Percentiles rank a stretch among this genome's conserved stretches.
These are phyloP conservation scores for Gnatocerus cornutus DNA, from an alignment of 2,888 invertebrate species.

Conservation along the genomic window DNA sequence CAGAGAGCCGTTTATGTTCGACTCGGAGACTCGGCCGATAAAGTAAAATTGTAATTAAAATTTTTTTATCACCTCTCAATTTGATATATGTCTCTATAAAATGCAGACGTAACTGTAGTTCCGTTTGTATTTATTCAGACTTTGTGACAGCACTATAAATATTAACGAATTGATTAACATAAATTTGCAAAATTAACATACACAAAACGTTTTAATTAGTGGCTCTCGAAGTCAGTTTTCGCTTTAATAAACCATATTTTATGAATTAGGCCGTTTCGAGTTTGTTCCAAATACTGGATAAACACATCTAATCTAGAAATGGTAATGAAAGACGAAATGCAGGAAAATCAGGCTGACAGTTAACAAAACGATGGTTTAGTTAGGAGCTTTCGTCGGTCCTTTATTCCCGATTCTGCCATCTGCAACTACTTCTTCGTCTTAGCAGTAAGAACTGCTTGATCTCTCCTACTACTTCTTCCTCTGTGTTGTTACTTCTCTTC, in stretches of 20 bases:
- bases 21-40: slow-evolving; percentile 31
- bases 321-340: too few relatives aligned
- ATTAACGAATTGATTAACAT: slow-evolving; percentile 33
- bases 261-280: background rate
- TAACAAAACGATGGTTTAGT: too few relatives aligned
- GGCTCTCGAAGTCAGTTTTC: background rate
- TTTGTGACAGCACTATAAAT: slow-evolving; percentile 34
- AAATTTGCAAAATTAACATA: slow-evolving; percentile 30
- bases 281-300: background rate
- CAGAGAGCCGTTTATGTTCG: slow-evolving; percentile 36
- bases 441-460: too few relatives aligned
- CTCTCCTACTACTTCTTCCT: too few relatives aligned
- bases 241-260: slow-evolving; percentile 7
- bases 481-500: too few relatives aligned
- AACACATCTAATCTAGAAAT: background rate
- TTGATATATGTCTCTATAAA: slow-evolving; percentile 36
- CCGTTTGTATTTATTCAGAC: slow-evolving; percentile 29
- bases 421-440: too few relatives aligned
- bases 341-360: too few relatives aligned
- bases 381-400: too few relatives aligned
- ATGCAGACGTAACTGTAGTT: slow-evolving; percentile 33
- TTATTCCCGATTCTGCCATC: too few relatives aligned
- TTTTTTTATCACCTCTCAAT: slow-evolving; percentile 26
- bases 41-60: slow-evolving; percentile 38
- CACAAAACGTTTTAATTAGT: slow-evolving; percentile 23